Evolutionary conservation across 2,888 invertebrate species (phyloP), one percentile per base, ranked within the genome.

Genomic region (Hyposoter dolosus): DNA sequence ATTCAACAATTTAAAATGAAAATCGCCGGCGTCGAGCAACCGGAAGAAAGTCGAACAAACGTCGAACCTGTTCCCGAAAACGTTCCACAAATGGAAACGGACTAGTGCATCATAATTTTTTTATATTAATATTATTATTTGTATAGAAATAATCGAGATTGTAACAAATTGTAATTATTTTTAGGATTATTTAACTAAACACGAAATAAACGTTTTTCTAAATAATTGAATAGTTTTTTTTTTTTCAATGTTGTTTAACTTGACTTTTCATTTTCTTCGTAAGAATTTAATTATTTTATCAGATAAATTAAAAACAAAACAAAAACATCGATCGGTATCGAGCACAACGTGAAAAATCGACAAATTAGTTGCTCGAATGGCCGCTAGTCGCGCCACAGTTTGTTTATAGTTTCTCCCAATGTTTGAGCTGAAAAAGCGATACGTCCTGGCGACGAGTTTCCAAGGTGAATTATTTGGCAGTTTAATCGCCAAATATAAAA

Each of bases 1-100:
- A 80, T 92, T n/a, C 74, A 89, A 6, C 80, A 87, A 17, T 92
- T 92, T 53, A 90, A 89, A 71, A 77, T 65, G 6, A 89, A 90
- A 81, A 80, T 91, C 40, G 83, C 85, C 17, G 86, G 82, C 15
- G 35, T 82, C 45, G n/a, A 23, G 10, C 45, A 84, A 43, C 53
- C 53, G 77, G 50, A 75, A 28, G 69, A 32, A n/a, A 60, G 47
- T 28, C 47, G 76, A 60, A 84, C 84, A 45, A 78, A 75, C 7
- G 79, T 76, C 47, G 85, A 87, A 23, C 78, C 68, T 12, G 6
- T 12, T 2, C 7, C 10, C 3, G 77, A 66, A 77, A 5, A 45
- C 56, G 23, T 15, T 17, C 6, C 3, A 43, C 53, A 53, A 60
- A 69, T 19, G 19, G 43, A 60, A 43, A 35, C 15, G 0, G 43